These are phyloP conservation scores for Scelioninae gen. 1 DNA, from an alignment of 2,888 invertebrate species.

Conservation along the genomic window DNA sequence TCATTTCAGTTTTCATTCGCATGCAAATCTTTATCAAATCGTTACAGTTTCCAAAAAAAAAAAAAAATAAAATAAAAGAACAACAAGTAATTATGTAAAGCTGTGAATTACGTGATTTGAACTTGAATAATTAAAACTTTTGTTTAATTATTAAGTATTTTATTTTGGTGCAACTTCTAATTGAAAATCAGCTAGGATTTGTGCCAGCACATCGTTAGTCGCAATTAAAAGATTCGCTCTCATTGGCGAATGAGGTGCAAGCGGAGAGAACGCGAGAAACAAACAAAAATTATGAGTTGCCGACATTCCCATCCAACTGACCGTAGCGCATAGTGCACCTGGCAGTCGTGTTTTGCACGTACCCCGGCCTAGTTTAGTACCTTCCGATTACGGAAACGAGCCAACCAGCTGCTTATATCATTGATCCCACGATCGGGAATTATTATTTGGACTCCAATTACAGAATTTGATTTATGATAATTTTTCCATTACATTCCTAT, in stretches of 20 bases:
- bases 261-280: slow-evolving; percentile 23
- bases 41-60: background rate
- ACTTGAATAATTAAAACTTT: too few species aligned
- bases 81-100: too few species aligned
- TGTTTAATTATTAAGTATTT: too few species aligned
- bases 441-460: background rate
- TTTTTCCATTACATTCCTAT: too few species aligned
- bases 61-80: too few species aligned
- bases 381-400: slow-evolving; percentile 46
- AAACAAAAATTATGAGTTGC: slow-evolving; percentile 59
- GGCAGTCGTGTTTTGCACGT: slow-evolving; percentile 46
- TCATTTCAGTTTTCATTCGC: background rate
- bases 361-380: slow-evolving; percentile 33
- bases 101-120: too few species aligned
- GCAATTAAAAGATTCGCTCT: slow-evolving; percentile 62
- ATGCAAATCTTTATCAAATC: background rate
- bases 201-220: slow-evolving; percentile 49
- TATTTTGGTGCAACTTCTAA: too few species aligned
- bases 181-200: slow-evolving; percentile 1
- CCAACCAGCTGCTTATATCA: slow-evolving; percentile 51
- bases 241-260: slow-evolving; percentile 24
- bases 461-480: background rate
- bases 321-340: slow-evolving; percentile 57
- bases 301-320: slow-evolving; percentile 59
- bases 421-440: slow-evolving; percentile 40